Conservation (phyloP, 2,113 vertebrate species). For the Pipa parva region DNA sequence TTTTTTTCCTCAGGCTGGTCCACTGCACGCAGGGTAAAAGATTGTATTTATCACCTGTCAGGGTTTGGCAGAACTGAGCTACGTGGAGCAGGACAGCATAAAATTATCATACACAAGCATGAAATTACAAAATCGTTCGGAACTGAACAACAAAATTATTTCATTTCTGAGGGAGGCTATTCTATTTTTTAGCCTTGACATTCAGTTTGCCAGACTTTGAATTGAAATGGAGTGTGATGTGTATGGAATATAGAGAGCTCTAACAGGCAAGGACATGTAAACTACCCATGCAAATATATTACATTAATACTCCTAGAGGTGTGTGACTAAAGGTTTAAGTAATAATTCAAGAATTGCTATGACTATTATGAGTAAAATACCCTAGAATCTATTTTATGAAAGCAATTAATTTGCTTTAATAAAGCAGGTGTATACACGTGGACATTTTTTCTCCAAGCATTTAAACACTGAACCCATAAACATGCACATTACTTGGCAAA, state of each 20-base stretch:
- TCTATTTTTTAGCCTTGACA: conserved; percentile 88
- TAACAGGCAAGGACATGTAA: conserved; percentile 70
- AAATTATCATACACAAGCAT: conserved; percentile 99
- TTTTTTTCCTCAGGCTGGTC: conserved; percentile 64
- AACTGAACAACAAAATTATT: conserved; percentile 99
- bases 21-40: conserved; percentile 84
- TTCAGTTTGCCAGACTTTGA: conserved; percentile 76
- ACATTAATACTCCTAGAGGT: conserved; percentile 59
- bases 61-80: conserved; percentile 97
- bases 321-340: conserved; percentile 67
- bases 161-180: conserved; percentile 82
- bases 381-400: too few species aligned
- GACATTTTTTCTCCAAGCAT: too few species aligned
- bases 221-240: conserved; percentile 73
- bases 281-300: conserved; percentile 69
- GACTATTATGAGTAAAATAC: too few species aligned
- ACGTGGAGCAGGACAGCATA: conserved; percentile 99
- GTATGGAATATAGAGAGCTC: conserved; percentile 65
- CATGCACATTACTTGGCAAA: too few species aligned
- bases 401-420: too few species aligned
- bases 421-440: too few species aligned
- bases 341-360: conserved; percentile 53
- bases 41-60: conserved; percentile 99
- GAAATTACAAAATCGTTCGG: conserved; percentile 99
- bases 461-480: too few species aligned